Evolutionary conservation across 1,140 invertebrate species (phyloP).

Genomic region (Acyrthosiphon pisum): DNA sequence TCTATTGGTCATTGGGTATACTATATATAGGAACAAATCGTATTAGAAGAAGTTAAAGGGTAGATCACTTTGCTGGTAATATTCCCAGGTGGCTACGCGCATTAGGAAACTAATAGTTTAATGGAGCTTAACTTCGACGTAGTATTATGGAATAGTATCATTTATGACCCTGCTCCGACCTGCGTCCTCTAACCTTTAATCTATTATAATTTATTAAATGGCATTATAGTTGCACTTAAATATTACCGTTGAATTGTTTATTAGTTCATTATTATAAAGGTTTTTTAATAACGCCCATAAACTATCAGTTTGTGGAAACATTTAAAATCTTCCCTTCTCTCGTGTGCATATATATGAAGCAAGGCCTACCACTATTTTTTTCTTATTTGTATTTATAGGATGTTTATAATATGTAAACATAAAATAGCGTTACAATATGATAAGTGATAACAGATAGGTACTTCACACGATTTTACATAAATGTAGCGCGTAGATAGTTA

Average conservation of each 20-base stretch:
- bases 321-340: neutral
- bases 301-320: neutral
- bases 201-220: neutral
- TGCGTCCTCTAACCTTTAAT: neutral
- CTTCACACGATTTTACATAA: no score
- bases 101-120: constrained; percentile 19
- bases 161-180: neutral
- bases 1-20: neutral
- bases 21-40: neutral
- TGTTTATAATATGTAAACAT: no score
- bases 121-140: neutral
- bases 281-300: neutral
- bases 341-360: neutral
- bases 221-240: neutral
- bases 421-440: no score
- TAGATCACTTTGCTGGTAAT: neutral
- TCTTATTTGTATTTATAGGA: no score
- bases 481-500: neutral
- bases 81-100: neutral
- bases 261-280: neutral
- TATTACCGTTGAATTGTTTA: neutral
- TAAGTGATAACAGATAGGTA: no score
- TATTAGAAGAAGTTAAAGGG: neutral
- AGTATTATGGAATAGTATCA: neutral
- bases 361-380: neutral